Conservation (phyloP, 1,140 invertebrate genomes). For the Drosophila kanapiae region DNA sequence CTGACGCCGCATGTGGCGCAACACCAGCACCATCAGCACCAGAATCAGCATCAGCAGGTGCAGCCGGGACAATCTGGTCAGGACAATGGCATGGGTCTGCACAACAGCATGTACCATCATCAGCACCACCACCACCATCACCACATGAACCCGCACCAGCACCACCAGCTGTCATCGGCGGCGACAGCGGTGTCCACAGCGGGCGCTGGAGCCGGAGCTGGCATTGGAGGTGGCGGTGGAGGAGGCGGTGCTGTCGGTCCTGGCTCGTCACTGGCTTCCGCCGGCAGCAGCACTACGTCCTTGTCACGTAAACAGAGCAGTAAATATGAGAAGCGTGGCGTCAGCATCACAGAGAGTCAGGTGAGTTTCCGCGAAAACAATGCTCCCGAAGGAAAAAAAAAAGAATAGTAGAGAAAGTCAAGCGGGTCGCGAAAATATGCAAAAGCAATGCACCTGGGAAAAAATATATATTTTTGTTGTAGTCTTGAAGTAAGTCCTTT, state of each 20-base stretch:
- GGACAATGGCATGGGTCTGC: conserved; percentile 73
- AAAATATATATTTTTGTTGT: not conserved
- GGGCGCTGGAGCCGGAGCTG: conserved; percentile 6
- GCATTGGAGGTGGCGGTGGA: not conserved
- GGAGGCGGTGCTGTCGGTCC: conserved; percentile 9
- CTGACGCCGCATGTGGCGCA: conserved; percentile 86
- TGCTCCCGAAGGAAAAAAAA: conserved; percentile 6
- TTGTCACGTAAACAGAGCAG: conserved; percentile 83
- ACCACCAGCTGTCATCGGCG: conserved; percentile 54
- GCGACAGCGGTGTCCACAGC: conserved; percentile 21
- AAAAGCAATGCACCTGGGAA: not conserved
- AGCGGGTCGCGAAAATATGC: not conserved
- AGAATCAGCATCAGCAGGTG: conserved; percentile 50
- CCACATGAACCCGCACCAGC: conserved; percentile 56
- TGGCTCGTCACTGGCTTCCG: conserved; percentile 58
- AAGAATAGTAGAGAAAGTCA: conserved; percentile 2
- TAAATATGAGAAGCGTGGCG: conserved; percentile 84
- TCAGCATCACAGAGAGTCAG: conserved; percentile 84
- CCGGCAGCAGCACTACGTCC: conserved; percentile 60
- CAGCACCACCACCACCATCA: conserved; percentile 61
- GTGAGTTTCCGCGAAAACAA: conserved; percentile 59
- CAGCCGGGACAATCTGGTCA: conserved; percentile 49
- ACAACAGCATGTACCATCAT: conserved; percentile 83
- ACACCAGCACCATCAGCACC: conserved; percentile 61
- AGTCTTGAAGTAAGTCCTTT: not conserved